phyloP scores from a whole-genome alignment of 2,113 vertebrate species.

The Sphyrna mokarran region DNA sequence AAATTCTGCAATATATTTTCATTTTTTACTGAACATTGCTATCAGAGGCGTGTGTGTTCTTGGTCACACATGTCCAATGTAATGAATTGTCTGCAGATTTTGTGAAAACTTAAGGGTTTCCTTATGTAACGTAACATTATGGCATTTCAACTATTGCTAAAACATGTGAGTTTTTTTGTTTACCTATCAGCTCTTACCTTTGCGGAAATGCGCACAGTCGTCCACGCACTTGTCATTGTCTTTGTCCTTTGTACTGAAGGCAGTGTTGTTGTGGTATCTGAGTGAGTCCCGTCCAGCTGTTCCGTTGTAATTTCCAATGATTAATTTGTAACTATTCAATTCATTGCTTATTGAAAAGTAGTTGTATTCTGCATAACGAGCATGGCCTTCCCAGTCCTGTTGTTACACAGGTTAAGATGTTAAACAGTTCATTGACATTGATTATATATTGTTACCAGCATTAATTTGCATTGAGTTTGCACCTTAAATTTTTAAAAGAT shows the following conservation, averaged over 20 bases:
- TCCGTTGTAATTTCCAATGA: slow-evolving; percentile 80
- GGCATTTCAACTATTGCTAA: not conserved
- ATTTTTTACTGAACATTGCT: not conserved
- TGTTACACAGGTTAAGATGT: not conserved
- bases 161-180: too few relatives aligned
- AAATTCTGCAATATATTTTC: not conserved
- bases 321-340: slow-evolving; percentile 83
- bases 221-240: slow-evolving; percentile 97
- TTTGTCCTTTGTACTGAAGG: slow-evolving; percentile 93
- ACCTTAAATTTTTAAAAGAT: not conserved
- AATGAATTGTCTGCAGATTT: not conserved
- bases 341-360: slow-evolving; percentile 77
- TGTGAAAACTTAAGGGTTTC: not conserved
- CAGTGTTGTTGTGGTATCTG: slow-evolving; percentile 93
- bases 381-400: slow-evolving; percentile 85
- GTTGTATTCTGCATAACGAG: slow-evolving; percentile 72
- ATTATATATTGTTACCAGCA: not conserved
- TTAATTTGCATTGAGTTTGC: not conserved
- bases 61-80: not conserved
- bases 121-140: not conserved
- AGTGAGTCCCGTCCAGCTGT: slow-evolving; percentile 73
- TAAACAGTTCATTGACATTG: not conserved
- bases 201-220: slow-evolving; percentile 77
- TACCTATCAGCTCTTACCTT: slow-evolving; percentile 57
- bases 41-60: not conserved